A percentile compares a stretch with the other conserved stretches of the same genome.
These are phyloP conservation scores for Eristalis intricaria DNA, from an alignment of 2,888 invertebrate genomes.

Conservation along the genomic window DNA sequence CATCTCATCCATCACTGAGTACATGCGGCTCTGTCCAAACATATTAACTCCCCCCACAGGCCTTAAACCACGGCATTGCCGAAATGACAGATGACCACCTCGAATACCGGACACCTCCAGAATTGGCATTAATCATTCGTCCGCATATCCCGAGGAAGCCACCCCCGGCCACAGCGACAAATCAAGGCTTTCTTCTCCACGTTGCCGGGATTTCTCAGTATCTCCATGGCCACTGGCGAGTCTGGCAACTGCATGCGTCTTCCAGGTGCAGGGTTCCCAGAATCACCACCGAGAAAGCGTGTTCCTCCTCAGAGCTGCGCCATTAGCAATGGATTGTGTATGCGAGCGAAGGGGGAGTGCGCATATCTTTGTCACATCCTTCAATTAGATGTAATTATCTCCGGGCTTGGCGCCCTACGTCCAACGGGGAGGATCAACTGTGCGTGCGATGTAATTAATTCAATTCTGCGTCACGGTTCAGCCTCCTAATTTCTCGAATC, in stretches of 20 bases:
- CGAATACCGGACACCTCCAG: background rate
- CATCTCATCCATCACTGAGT: background rate
- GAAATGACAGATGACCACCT: background rate
- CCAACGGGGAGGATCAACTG: background rate
- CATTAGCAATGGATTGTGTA: background rate
- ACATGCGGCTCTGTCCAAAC: background rate
- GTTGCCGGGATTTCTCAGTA: background rate
- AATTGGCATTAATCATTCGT: background rate
- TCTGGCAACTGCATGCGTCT: background rate
- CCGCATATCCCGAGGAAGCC: background rate
- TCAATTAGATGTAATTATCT: conserved; percentile 43
- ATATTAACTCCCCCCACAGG: background rate
- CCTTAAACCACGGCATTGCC: background rate
- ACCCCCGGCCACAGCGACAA: background rate
- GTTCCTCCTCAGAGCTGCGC: background rate
- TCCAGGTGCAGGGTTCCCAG: background rate
- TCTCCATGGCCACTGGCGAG: background rate
- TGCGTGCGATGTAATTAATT: conserved; percentile 55
- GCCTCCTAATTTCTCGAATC: conserved; percentile 48
- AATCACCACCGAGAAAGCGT: no score
- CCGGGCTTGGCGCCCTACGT: background rate
- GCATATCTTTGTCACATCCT: background rate
- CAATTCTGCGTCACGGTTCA: conserved; percentile 46
- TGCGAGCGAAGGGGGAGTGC: background rate
- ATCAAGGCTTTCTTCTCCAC: background rate